These are phyloP conservation scores for Agonopterix subpropinquella DNA, from an alignment of 2,888 invertebrate genomes.

Conservation along the genomic window DNA sequence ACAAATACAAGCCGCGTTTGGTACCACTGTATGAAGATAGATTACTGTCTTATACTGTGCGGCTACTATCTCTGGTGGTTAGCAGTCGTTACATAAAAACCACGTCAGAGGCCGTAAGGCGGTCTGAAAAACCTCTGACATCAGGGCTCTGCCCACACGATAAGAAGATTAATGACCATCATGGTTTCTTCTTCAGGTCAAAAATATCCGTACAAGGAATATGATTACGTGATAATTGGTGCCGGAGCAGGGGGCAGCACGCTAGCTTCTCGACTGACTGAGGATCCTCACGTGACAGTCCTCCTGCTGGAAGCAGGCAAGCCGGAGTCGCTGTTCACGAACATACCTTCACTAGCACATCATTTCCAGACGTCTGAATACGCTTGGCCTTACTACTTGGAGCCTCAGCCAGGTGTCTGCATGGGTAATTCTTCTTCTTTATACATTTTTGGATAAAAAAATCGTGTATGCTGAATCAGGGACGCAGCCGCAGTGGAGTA, in stretches of 20 bases:
- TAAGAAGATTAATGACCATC: too few relatives aligned
- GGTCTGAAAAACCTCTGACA: too few relatives aligned
- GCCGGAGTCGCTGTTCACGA: constrained; percentile 58
- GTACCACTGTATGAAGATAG: too few relatives aligned
- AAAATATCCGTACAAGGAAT: constrained; percentile 51
- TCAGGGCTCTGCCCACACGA: too few relatives aligned
- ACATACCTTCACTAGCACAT: constrained; percentile 70
- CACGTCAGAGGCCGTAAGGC: too few relatives aligned
- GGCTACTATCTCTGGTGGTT: too few relatives aligned
- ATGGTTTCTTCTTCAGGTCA: constrained; percentile 33
- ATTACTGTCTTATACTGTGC: too few relatives aligned
- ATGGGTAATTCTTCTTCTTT: constrained; percentile 28
- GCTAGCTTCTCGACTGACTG: constrained; percentile 66
- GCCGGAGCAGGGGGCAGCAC: constrained; percentile 76
- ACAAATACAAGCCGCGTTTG: too few relatives aligned
- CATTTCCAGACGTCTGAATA: constrained; percentile 75
- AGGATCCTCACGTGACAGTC: constrained; percentile 68
- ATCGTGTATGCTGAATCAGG: too few relatives aligned
- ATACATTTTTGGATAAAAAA: too few relatives aligned
- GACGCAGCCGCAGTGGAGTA: too few relatives aligned
- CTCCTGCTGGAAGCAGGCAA: constrained; percentile 77
- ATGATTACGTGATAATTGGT: constrained; percentile 75
- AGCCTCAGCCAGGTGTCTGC: constrained; percentile 73
- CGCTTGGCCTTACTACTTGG: constrained; percentile 78
- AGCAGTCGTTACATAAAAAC: too few relatives aligned